Evolutionary conservation across 1,140 invertebrate species (phyloP), one percentile per base, ranked within the genome.

Genomic region (Portunus trituberculatus): DNA sequence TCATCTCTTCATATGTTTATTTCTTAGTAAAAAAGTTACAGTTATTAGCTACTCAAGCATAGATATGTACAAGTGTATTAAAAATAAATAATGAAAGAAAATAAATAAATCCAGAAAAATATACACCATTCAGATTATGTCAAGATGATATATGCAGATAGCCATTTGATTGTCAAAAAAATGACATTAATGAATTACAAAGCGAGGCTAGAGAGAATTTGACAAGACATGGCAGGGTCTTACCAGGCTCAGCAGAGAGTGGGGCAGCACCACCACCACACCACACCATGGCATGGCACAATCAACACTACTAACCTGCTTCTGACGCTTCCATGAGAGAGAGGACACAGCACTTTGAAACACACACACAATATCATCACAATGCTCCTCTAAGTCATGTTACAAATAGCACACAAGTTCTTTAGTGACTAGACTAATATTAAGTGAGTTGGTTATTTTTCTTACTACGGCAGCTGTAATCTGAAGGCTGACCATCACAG

Each of bases 1-100:
- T 76, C 12, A 76, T 76, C 0, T 76, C 67, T 76, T 76, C 20
- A 76, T 76, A 76, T 76, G 12, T 76, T n/a, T 76, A n/a, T 76
- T 76, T 76, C 67, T 76, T 76, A 76, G 67, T 76, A 76, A 76
- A 76, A 76, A 76, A 76, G 52, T 76, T 76, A 76, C 67, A 76
- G 0, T 76, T n/a, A 76, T 76, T n/a, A 76, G n/a, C 67, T 76
- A 76, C n/a, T 76, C 12, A 76, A 76, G 67, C 67, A 76, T n/a
- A n/a, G 20, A 76, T 76, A 76, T 76, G 67, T 76, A 76, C 67
- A 76, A 25, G 67, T 76, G 16, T 76, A 76, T n/a, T 7, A 59
- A 59, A 59, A 59, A 12, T 20, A 14, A 59, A 59, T 12, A 20
- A 59, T 59, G 12, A 59, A 59, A 20, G 52, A 76, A 76, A 20